Percentiles rank a stretch among this genome's conserved stretches.
phyloP scores from a whole-genome alignment of 2,113 vertebrate species.

The Myotis davidii region DNA sequence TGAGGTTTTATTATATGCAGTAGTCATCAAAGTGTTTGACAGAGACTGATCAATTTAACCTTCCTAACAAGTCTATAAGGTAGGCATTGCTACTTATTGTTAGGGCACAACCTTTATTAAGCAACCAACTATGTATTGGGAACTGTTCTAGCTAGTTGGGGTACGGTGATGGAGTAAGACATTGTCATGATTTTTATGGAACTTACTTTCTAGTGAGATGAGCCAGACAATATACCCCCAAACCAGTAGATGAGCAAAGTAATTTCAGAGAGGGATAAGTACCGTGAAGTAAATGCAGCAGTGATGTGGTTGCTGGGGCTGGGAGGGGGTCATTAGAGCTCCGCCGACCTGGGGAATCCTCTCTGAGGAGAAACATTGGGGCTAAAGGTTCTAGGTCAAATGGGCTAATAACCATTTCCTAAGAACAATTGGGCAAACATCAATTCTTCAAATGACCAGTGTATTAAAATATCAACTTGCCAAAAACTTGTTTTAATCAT shows the following conservation, averaged over 20 bases:
- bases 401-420: background rate
- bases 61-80: background rate
- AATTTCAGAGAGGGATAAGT: background rate
- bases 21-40: background rate
- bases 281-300: background rate
- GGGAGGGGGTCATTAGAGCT: background rate
- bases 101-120: background rate
- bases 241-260: background rate
- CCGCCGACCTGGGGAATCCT: background rate
- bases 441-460: background rate
- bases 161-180: background rate
- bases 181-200: background rate
- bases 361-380: background rate
- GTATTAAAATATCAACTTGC: background rate
- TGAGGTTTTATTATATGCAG: background rate
- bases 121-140: background rate
- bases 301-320: background rate
- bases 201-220: background rate
- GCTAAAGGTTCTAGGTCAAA: background rate
- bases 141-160: background rate
- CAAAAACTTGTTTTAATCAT: background rate
- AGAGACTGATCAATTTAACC: background rate
- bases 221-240: background rate
- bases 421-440: background rate
- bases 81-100: background rate